Evolutionary conservation across 2,113 vertebrate genomes (phyloP).

Genomic region (Melanotaenia duboulayi): DNA sequence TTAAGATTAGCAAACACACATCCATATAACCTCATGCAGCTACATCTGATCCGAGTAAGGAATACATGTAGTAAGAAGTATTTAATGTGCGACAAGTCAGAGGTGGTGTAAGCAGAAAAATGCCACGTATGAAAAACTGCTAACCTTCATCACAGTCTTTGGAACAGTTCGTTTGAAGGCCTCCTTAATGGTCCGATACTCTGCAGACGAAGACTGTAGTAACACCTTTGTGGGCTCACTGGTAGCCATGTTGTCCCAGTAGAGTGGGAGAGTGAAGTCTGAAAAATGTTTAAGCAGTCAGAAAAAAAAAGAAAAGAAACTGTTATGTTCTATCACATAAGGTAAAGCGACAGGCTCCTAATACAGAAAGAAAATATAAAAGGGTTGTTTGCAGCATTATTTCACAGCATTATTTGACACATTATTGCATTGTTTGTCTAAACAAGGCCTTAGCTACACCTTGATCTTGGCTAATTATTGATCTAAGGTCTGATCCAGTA

Average conservation of each 20-base stretch:
- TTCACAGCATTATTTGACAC: no score
- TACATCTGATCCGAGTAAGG: no score
- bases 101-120: background rate
- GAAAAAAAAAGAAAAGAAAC: rapidly evolving
- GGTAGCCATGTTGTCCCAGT: conserved; percentile 70
- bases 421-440: no score
- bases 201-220: conserved; percentile 42
- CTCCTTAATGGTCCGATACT: conserved; percentile 58
- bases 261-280: conserved; percentile 72
- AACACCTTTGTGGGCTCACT: conserved; percentile 3
- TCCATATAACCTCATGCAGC: no score
- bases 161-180: conserved; percentile 51
- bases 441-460: no score
- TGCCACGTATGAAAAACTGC: background rate
- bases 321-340: background rate
- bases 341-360: background rate
- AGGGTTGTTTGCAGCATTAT: no score
- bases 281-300: background rate
- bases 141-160: conserved; percentile 61
- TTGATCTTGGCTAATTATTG: no score
- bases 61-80: background rate
- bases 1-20: no score
- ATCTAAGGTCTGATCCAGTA: no score
- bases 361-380: background rate
- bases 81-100: no score